Conservation (phyloP, 2,888 invertebrate genomes). For the Ischnura elegans region DNA sequence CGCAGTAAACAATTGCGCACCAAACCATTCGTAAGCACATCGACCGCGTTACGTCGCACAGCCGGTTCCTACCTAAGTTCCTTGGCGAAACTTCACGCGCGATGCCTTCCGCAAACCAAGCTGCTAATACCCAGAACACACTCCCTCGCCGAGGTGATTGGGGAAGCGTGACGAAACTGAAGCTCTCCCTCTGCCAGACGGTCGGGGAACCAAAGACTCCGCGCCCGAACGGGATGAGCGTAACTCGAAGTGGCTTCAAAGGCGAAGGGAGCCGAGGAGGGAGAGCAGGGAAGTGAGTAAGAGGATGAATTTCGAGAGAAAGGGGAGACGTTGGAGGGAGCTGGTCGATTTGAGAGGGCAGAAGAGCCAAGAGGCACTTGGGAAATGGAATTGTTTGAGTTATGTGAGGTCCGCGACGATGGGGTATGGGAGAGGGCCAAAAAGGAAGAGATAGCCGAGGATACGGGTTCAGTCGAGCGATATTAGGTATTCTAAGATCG, state of each 20-base stretch:
- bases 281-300: slow-evolving; percentile 70
- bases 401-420: background rate
- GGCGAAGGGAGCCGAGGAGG: background rate
- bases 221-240: background rate
- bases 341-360: slow-evolving; percentile 34
- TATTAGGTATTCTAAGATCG: too few relatives aligned
- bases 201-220: background rate
- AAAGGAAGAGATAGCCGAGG: background rate
- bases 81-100: background rate
- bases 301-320: too few relatives aligned
- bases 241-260: background rate
- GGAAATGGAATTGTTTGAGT: slow-evolving; percentile 44
- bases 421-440: background rate
- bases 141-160: background rate
- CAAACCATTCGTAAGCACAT: background rate
- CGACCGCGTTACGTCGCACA: background rate
- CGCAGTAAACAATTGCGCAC: background rate
- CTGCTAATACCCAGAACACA: background rate
- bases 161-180: background rate
- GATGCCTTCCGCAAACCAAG: background rate
- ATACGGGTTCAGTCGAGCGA: background rate
- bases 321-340: slow-evolving; percentile 68
- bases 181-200: background rate
- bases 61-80: background rate
- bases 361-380: slow-evolving; percentile 8